These are phyloP conservation scores for Aplodontia rufa DNA, from an alignment of 2,113 vertebrate species.

Conservation along the genomic window DNA sequence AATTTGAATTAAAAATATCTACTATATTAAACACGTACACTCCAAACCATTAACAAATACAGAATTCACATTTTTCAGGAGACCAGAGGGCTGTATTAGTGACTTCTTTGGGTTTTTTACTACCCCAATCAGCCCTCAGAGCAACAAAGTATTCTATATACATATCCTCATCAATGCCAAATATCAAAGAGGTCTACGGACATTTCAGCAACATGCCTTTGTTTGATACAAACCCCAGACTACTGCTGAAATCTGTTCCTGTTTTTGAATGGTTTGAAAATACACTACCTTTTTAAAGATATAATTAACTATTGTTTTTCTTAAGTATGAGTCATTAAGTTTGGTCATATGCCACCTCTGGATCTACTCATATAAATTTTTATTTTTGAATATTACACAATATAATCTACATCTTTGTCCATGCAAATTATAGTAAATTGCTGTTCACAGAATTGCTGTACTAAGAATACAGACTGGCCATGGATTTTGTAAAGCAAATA, in stretches of 20 bases:
- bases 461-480: constrained; percentile 69
- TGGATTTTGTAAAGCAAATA: constrained; percentile 64
- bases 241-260: constrained; percentile 57
- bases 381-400: constrained; percentile 53
- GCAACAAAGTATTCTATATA: constrained; percentile 31
- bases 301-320: constrained; percentile 81
- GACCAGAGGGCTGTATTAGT: background rate
- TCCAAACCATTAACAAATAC: background rate
- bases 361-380: constrained; percentile 60
- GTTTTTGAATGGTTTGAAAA: constrained; percentile 73
- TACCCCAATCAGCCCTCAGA: background rate
- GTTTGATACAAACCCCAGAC: constrained; percentile 76
- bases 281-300: constrained; percentile 75
- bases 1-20: background rate
- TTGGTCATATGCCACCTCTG: constrained; percentile 59
- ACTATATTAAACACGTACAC: background rate
- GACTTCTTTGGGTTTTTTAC: background rate
- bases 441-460: constrained; percentile 71
- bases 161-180: constrained; percentile 10
- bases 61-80: background rate
- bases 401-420: constrained; percentile 8
- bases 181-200: background rate
- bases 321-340: constrained; percentile 77
- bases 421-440: constrained; percentile 68
- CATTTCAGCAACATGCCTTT: constrained; percentile 41